Evolutionary conservation across 2,113 vertebrate species (phyloP), one percentile per base, ranked within the genome.

Genomic region (Pogonocichla stellata): DNA sequence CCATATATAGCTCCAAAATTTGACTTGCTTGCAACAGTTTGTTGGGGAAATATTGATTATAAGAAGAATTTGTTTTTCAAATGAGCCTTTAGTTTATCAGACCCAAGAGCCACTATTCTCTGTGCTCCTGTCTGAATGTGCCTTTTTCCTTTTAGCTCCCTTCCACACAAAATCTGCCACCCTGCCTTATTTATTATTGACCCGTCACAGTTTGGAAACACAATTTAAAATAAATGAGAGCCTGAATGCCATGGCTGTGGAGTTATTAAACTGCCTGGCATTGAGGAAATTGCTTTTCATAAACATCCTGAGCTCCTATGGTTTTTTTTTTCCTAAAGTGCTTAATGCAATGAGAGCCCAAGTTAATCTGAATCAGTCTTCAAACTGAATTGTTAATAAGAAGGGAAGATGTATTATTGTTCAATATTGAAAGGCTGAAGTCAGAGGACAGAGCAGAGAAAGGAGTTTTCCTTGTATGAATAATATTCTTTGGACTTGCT

Each of bases 281-380:
- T 4, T 70, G 93, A 97, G 97, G 97, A 97, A 97, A 97, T 97
- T 97, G 97, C 96, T 94, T 97, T 97, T 96, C 97, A 97, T 80
- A 97, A 97, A 92, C 92, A 94, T 83, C 92, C 89, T 89, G 82
- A 81, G 70, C 66, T 54, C 69, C 53, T 58, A 8, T 64, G 6
- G 54, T 28, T 54, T 22, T 72, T 73, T 86, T 93, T 85, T 85
- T 24, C 78, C 51, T 82, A 6, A 83, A 97, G 80, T 85, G 82
- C 61, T 94, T 95, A 79, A 93, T 92, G 86, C 86, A 92, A 73
- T 45, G 31, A 91, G 48, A 93, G 64, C 24, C 47, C 53, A 51
- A 94, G 74, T 94, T 94, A 97, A 94, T 97, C 93, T 92, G 83
- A 80, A 81, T 86, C 86, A 86, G 86, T n/a, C 84, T 88, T 79